Base-by-base conservation (phyloP, 1,140 invertebrate genomes). In the Saccostrea glomerata region DNA sequence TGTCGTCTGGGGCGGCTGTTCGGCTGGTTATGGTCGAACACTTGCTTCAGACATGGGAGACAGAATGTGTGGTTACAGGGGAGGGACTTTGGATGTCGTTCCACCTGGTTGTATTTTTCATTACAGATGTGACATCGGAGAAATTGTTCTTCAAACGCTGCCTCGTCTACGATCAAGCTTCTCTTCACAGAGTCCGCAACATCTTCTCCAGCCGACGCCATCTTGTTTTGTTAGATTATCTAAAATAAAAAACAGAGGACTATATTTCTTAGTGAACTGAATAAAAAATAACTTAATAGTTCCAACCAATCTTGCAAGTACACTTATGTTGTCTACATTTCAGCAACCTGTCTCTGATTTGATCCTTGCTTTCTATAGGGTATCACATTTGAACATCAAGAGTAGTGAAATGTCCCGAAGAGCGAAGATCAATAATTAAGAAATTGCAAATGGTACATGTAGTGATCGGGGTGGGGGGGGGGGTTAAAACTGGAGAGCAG, bases 51-150 rank as follows among this genome's bases (percentile, higher is more conserved):
- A 84, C 92, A 94, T 0, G 92, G 91, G 63, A 92, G 87, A 83
- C 92, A 94, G 90, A 92, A 94, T 13, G 92, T 94, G 86, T 94
- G 93, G 88, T 94, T 94, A 70, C 93, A 94, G 0, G 92, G 93
- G 23, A 94, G 85, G 15, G 92, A 93, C 83, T 94, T 94, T 0
- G 93, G 93, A 6, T 89, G 56, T 15, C 92, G 89, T 11, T 94
- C 92, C 2, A 82, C 70, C 25, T 92, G 89, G 87, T 93, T 90
- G 88, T 91, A 94, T 56, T 92, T 91, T 36, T 94, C 93, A 12
- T 91, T 90, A 87, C 93, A 94, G 30, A 94, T 91, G 85, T 92
- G 91, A 70, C 93, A 94, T 2, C 92, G 85, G 36, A 94, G 87
- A 84, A 94, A 94, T 89, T 93, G 92, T 84, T 94, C 93, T 82